These are phyloP conservation scores for Rafetus swinhoei DNA, from an alignment of 2,113 vertebrate species.

Conservation along the genomic window DNA sequence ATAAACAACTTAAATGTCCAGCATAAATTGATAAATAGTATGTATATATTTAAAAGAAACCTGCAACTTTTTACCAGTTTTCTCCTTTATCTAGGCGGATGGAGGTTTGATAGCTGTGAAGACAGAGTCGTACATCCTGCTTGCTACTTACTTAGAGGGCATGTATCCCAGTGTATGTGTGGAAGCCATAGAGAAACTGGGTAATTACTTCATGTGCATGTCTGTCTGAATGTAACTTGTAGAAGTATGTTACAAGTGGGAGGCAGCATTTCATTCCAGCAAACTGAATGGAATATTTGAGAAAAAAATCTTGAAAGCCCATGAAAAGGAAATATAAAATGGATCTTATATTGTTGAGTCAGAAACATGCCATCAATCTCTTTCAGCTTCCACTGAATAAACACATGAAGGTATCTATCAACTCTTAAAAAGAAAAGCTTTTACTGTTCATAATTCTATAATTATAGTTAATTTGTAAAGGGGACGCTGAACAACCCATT, in stretches of 20 bases:
- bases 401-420: background rate
- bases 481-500: background rate
- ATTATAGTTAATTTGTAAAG: background rate
- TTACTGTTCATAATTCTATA: background rate
- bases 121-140: slow-evolving; percentile 75
- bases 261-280: accelerated
- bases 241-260: background rate
- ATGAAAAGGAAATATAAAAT: background rate
- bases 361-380: background rate
- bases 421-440: background rate
- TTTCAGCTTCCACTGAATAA: background rate
- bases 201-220: slow-evolving; percentile 33
- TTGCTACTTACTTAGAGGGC: slow-evolving; percentile 76
- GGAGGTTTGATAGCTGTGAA: slow-evolving; percentile 79
- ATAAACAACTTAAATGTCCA: background rate
- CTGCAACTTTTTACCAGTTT: background rate
- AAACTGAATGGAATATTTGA: background rate
- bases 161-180: slow-evolving; percentile 85
- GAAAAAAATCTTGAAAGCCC: background rate
- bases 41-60: background rate
- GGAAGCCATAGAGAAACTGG: slow-evolving; percentile 84
- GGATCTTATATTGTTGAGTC: background rate
- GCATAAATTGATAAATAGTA: background rate
- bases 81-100: slow-evolving; percentile 62
- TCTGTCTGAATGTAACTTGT: background rate